Conservation (phyloP, 2,113 vertebrate genomes). For the Nettapus auritus region DNA sequence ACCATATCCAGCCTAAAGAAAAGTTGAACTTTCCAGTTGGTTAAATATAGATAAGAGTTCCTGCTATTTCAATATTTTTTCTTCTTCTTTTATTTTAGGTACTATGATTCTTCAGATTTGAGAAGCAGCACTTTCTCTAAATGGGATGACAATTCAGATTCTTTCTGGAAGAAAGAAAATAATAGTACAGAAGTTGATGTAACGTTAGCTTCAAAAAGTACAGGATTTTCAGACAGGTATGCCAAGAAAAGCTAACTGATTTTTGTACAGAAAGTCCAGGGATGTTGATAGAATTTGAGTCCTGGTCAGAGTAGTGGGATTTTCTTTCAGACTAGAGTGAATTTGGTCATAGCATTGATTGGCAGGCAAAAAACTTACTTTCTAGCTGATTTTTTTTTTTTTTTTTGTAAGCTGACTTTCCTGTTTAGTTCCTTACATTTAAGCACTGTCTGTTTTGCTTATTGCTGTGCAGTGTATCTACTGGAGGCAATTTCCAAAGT, state of each 20-base stretch:
- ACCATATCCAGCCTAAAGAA: not conserved
- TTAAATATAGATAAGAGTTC: not conserved
- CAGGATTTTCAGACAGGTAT: conserved; percentile 84
- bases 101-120: conserved; percentile 78
- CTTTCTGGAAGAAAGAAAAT: conserved; percentile 85
- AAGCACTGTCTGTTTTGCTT: not conserved
- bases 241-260: not conserved
- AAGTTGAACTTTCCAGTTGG: not conserved
- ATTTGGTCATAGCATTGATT: not conserved
- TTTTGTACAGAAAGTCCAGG: not conserved
- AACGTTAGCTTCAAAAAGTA: conserved; percentile 73
- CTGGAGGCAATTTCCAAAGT: not conserved
- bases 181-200: conserved; percentile 78
- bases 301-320: not conserved
- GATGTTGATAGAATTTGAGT: not conserved
- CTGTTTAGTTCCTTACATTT: not conserved
- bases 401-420: not conserved
- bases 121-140: conserved; percentile 78
- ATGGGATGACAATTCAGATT: conserved; percentile 82
- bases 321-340: not conserved
- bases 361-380: not conserved
- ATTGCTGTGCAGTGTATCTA: not conserved
- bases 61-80: not conserved
- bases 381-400: not conserved
- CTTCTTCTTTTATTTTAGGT: conserved; percentile 60